A percentile compares a stretch with the other conserved stretches of the same genome.
These are phyloP conservation scores for Hoplodrina ambigua DNA, from an alignment of 2,888 invertebrate genomes.

Conservation along the genomic window DNA sequence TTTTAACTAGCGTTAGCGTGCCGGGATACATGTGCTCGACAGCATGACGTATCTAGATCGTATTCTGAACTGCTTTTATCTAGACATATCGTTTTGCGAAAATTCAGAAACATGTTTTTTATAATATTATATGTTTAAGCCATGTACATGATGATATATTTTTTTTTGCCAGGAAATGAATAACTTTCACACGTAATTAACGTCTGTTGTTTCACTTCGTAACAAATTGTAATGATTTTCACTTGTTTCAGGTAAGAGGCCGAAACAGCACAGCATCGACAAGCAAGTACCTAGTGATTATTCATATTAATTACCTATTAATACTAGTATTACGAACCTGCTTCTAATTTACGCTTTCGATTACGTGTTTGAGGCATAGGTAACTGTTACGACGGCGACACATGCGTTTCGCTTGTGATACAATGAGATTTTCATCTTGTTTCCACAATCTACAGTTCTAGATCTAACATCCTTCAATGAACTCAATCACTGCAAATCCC, in stretches of 20 bases:
- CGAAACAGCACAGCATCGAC: not conserved
- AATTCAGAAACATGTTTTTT: not conserved
- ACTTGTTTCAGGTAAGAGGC: conserved; percentile 64
- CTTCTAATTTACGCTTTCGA: not conserved
- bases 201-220: not conserved
- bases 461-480: conserved; percentile 38
- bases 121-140: not conserved
- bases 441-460: not conserved
- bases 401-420: not conserved
- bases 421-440: not conserved
- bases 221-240: conserved; percentile 22
- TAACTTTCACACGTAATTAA: no score
- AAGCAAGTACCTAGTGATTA: not conserved
- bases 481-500: conserved; percentile 39
- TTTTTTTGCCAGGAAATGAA: no score
- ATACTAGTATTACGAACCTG: not conserved
- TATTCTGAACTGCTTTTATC: conserved; percentile 23
- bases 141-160: not conserved
- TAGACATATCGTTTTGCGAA: not conserved
- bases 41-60: conserved; percentile 24
- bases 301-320: not conserved
- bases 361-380: not conserved
- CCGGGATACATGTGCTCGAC: conserved; percentile 21
- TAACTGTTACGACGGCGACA: no score
- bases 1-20: conserved; percentile 23